Conservation (phyloP, 2,888 invertebrate species). For the Andrena hattorfiana region DNA sequence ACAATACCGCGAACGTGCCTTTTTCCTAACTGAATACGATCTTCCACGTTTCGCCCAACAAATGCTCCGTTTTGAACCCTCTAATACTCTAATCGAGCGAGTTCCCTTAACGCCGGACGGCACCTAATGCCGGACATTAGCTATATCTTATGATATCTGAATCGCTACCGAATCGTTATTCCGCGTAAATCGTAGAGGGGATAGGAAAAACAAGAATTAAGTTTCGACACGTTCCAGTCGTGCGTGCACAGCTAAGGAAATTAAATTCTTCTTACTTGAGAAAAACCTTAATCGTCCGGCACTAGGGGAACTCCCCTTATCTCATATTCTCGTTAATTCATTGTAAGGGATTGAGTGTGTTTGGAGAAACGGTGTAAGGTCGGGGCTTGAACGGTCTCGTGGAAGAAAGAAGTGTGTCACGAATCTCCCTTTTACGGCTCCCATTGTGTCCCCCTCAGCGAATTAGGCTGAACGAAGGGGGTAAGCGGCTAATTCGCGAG, state of each 20-base stretch:
- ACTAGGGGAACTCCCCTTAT: too few relatives aligned
- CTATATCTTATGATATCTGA: too few relatives aligned
- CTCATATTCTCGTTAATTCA: neutral
- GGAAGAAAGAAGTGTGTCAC: slow-evolving; percentile 4
- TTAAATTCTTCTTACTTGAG: too few relatives aligned
- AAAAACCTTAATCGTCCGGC: too few relatives aligned
- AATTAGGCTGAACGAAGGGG: slow-evolving; percentile 51
- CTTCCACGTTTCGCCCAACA: neutral
- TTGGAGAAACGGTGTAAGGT: neutral
- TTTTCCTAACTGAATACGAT: neutral
- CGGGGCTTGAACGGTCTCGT: neutral
- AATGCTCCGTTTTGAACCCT: neutral
- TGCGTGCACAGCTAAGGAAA: too few relatives aligned
- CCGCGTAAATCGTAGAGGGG: neutral
- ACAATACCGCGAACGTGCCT: slow-evolving; percentile 20
- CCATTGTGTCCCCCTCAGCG: slow-evolving; percentile 37
- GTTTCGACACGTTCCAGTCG: too few relatives aligned
- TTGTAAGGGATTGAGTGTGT: too few relatives aligned
- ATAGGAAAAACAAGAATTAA: too few relatives aligned
- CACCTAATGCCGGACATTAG: too few relatives aligned
- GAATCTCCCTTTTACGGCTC: neutral
- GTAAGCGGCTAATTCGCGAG: slow-evolving; percentile 56
- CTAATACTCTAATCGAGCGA: too few relatives aligned
- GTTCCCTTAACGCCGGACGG: too few relatives aligned
- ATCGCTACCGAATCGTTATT: neutral